These are phyloP conservation scores for Zaprionus capensis DNA, from an alignment of 1,140 invertebrate species.

Conservation along the genomic window DNA sequence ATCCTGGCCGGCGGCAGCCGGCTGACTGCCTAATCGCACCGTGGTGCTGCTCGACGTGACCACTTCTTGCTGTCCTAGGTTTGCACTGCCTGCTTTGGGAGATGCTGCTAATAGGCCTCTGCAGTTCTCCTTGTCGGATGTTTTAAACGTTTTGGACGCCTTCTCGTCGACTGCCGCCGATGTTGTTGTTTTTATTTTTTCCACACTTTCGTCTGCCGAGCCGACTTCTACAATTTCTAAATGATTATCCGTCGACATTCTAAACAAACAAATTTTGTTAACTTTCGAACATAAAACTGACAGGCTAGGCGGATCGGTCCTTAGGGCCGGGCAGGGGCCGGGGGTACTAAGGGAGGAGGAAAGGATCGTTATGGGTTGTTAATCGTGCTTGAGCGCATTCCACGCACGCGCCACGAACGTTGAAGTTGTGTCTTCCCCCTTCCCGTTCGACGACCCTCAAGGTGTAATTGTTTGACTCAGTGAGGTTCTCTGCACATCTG, in stretches of 20 bases:
- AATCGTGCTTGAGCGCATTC: conserved; percentile 33
- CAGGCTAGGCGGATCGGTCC: conserved; percentile 17
- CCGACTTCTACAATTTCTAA: conserved; percentile 61
- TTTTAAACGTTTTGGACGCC: conserved; percentile 46
- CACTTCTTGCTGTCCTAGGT: conserved; percentile 11
- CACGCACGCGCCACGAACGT: conserved; percentile 47
- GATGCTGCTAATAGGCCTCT: conserved; percentile 14
- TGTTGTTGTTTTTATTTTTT: conserved; percentile 22
- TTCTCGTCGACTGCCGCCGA: conserved; percentile 40
- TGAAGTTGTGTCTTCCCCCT: background rate
- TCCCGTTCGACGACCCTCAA: conserved; percentile 17
- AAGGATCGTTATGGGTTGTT: background rate
- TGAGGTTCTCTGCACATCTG: conserved; percentile 60
- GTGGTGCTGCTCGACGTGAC: conserved; percentile 34
- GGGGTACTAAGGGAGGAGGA: background rate
- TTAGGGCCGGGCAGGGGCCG: conserved; percentile 6
- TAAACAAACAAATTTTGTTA: conserved; percentile 52
- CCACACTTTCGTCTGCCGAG: conserved; percentile 36
- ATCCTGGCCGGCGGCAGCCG: conserved; percentile 32
- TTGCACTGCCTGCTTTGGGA: conserved; percentile 15
- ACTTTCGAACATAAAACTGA: conserved; percentile 20
- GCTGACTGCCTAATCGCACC: conserved; percentile 15
- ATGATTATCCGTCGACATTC: conserved; percentile 68
- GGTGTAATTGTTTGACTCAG: conserved; percentile 48
- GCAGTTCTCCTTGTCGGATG: conserved; percentile 63